phyloP scores from a whole-genome alignment of 1,140 invertebrate genomes.

The Lepidostoma basale region DNA sequence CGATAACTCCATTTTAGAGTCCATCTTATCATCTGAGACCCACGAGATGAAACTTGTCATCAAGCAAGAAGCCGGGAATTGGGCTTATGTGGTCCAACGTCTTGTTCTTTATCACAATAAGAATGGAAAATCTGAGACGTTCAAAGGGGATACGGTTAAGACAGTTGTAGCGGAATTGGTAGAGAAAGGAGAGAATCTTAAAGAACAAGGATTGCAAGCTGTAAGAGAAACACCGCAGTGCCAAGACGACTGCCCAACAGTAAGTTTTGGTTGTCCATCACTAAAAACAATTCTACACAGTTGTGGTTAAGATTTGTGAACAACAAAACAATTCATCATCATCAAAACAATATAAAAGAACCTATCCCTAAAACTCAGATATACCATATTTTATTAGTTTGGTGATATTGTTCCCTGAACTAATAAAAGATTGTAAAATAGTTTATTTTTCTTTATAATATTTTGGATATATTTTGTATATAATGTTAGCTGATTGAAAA shows the following conservation, averaged over 20 bases:
- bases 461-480: too few species aligned
- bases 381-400: too few species aligned
- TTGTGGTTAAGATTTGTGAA: too few species aligned
- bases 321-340: too few species aligned
- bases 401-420: too few species aligned
- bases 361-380: too few species aligned
- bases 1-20: constrained; percentile 46
- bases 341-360: too few species aligned
- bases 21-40: constrained; percentile 58
- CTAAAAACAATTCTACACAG: too few species aligned
- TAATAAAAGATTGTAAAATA: too few species aligned
- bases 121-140: constrained; percentile 21
- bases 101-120: constrained; percentile 50
- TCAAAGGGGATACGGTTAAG: constrained; percentile 42
- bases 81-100: constrained; percentile 56
- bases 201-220: constrained; percentile 28
- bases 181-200: constrained; percentile 42
- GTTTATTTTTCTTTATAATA: too few species aligned
- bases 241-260: constrained; percentile 59
- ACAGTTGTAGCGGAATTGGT: constrained; percentile 44
- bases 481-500: too few species aligned
- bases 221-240: constrained; percentile 46
- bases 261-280: too few species aligned
- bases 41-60: constrained; percentile 61
- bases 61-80: constrained; percentile 62